Base-by-base conservation (phyloP, 1,140 invertebrate species). In the Drosophila pandora region DNA sequence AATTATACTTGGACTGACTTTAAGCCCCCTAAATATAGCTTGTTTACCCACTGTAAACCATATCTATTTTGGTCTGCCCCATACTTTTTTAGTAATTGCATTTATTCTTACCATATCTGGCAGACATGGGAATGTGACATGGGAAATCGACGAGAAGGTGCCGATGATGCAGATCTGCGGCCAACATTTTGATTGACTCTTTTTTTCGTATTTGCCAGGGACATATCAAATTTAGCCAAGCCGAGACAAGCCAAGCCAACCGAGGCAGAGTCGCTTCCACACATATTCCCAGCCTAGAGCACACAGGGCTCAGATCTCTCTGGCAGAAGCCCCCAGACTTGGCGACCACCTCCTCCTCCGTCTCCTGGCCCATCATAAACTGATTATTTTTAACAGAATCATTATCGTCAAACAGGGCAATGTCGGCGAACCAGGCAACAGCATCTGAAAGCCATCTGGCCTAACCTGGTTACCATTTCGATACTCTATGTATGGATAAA, bases 341-440 rank as follows among this genome's bases (percentile, higher is more conserved):
- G 25, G 25, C 13, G 5, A 21, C n/a, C 13, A 21, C 5, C 13
- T 17, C 41, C 41, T 17, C 41, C 41, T 43, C 43, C 54, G 17
- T 50, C 75, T 79, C 56, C 72, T 65, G 71, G 67, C 76, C 79
- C 70, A 88, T 73, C 75, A 83, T 88, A 88, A 88, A 88, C 83
- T 88, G 83, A 88, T 88, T 88, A 88, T 88, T 88, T 87, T 88
- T 88, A 88, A 88, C 83, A 88, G 83, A 88, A 88, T 83, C 83
- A 88, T 88, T 88, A 88, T 82, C 76, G 63, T 79, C 72, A 82
- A 61, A 75, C 48, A 65, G 32, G 71, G 72, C 72, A 53, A 57
- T 69, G 67, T 43, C 53, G 54, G 71, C 72, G 75, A 50, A 30
- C 52, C 52, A 65, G 59, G 54, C 52, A 17, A 3, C 43, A 77